Base-by-base conservation (phyloP, 2,113 vertebrate species). In the Cygnus atratus region DNA sequence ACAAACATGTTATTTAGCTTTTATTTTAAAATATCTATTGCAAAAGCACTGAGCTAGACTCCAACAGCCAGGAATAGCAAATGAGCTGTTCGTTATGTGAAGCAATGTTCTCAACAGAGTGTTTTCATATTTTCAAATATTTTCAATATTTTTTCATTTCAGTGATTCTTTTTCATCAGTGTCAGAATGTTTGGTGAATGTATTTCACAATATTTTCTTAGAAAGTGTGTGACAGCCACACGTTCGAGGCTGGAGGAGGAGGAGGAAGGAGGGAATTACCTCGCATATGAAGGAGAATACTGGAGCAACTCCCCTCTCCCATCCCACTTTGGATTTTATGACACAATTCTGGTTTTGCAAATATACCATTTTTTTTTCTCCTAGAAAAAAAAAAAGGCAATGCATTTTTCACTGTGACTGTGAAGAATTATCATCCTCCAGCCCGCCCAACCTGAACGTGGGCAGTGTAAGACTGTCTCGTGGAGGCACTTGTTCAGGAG, bases 1-100 rank as follows among this genome's bases (percentile, higher is more conserved):
- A 93, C 63, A 92, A 94, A 88, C 39, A 26, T 66, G n/a, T 75
- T 95, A 78, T 90, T 93, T 92, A 92, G 78, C 85, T 79, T 96
- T 84, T 84, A 41, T 93, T 91, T 95, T 90, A 96, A 95, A 92
- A 57, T 71, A 87, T 35, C 41, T 73, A 14, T 91, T 87, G 61
- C 57, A 78, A 79, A 96, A 95, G 58, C 29, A 58, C 70, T 20
- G 66, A 84, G 71, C 83, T 87, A 0, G 0, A 59, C 24, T 54
- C 50, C 82, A 87, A 44, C 68, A 81, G 16, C 20, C 43, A 70
- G 66, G 52, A 84, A 70, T 26, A 68, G 68, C 50, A 92, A 76
- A 84, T 63, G 67, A 96, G 76, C 29, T 78, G 52, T 72, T 80
- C 76, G 50, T 18, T 43, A 84, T 21, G 58, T 58, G 75, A 74